Base-by-base conservation (phyloP, 2,888 invertebrate genomes). In the Trachelus iudaicus region DNA sequence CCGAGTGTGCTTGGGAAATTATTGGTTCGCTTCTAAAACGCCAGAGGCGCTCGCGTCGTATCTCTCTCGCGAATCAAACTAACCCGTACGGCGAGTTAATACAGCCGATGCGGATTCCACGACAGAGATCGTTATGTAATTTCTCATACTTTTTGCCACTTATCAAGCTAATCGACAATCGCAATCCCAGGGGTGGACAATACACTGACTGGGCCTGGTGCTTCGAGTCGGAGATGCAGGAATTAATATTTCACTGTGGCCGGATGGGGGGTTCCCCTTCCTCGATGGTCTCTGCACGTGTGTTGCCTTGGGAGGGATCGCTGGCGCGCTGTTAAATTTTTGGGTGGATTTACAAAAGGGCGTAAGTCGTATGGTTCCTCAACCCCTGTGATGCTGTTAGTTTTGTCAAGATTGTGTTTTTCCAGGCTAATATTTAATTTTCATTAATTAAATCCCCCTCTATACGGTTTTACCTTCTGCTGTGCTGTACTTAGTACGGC, bases 1-100 rank as follows among this genome's bases (percentile, higher is more conserved):
- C 34, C 71, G 37, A 56, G 75, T 69, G 74, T 69, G 69, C 71
- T 40, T 40, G 77, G 69, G 34, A 77, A 77, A 40, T 75, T 77
- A 77, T 77, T 77, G 77, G 35, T 69, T 37, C 31, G 33, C 15
- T 2, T 9, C 23, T 23, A 23, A 23, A 23, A 9, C 56, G 23
- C 56, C 23, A 56, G 56, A 9, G 56, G 56, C 56, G 56, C 9
- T 56, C 56, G 56, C 9, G 56, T 56, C 56, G 23, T 56, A 2
- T 56, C 56, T 56, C 6, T 23, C 23, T 2, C 56, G 56, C 56
- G 9, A 23, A 23, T 9, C 23, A 56, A 56, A 56, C 23, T 15
- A 56, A 56, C 15, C 2, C 56, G 23, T 23, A 0, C 6, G 0
- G 9, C 9, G 23, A 23, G 0, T 56, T 9, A 23, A 23, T 23